phyloP scores from a whole-genome alignment of 2,797 vertebrate species.

The Sorex maritimensis region DNA sequence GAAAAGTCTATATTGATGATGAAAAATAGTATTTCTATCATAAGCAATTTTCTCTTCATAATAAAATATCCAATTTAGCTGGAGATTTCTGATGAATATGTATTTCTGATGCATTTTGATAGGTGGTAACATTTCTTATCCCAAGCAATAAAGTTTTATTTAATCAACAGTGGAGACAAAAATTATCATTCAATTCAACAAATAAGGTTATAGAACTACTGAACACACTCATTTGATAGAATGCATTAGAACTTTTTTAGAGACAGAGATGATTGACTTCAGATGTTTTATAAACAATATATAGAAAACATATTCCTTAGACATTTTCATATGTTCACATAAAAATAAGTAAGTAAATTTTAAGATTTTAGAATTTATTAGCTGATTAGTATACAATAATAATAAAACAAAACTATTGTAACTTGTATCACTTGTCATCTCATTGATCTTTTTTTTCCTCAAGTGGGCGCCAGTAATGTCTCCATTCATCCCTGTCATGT shows the following conservation, averaged over 20 bases:
- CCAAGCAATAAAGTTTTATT: constrained; percentile 1
- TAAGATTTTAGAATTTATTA: too few species aligned
- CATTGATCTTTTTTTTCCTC: too few species aligned
- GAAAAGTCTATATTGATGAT: neutral
- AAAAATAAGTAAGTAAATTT: too few species aligned
- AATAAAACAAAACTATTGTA: too few species aligned
- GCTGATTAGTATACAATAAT: too few species aligned
- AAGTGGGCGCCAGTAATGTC: too few species aligned
- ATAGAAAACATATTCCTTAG: too few species aligned
- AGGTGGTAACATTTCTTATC: neutral
- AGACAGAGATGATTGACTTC: neutral
- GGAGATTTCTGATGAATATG: neutral
- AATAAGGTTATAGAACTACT: neutral
- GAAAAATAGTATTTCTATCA: constrained; percentile 15
- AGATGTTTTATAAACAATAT: too few species aligned
- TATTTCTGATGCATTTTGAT: neutral
- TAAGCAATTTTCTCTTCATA: neutral
- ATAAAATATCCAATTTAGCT: neutral
- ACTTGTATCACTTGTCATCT: too few species aligned
- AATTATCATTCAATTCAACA: neutral
- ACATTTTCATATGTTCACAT: too few species aligned
- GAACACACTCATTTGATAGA: constrained; percentile 1
- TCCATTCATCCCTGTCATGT: too few species aligned
- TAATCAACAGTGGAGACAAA: neutral
- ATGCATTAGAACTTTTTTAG: neutral